phyloP scores from a whole-genome alignment of 2,113 vertebrate species.

The Anseranas semipalmata region DNA sequence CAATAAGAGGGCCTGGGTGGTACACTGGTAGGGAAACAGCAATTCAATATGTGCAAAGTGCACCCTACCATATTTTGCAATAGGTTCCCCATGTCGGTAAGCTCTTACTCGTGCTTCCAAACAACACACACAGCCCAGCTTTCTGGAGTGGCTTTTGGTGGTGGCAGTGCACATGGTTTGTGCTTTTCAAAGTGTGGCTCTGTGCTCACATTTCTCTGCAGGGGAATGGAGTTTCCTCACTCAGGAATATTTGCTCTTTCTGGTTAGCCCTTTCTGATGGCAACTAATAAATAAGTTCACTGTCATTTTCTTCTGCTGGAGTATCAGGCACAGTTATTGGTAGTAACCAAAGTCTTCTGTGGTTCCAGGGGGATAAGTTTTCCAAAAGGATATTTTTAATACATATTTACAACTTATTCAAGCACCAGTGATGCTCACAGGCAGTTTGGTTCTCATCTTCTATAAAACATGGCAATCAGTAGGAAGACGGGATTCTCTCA shows the following conservation, averaged over 20 bases:
- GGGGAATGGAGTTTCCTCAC: not conserved
- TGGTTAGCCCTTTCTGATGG: rapidly evolving
- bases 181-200: not conserved
- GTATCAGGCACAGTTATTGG: not conserved
- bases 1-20: not conserved
- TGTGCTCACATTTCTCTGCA: not conserved
- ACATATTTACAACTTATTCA: not conserved
- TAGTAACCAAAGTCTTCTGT: not conserved
- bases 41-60: rapidly evolving
- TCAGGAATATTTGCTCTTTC: not conserved
- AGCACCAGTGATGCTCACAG: too few species aligned
- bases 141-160: not conserved
- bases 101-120: not conserved
- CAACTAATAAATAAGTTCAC: not conserved
- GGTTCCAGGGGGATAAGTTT: not conserved
- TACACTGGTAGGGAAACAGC: not conserved
- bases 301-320: not conserved
- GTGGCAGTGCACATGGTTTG: rapidly evolving
- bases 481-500: not conserved
- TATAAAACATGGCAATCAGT: not conserved
- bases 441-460: not conserved
- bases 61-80: not conserved
- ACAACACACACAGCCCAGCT: not conserved
- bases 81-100: not conserved
- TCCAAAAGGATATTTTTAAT: not conserved